Percentiles rank a stretch among this genome's conserved stretches.
Conservation (phyloP, 2,113 vertebrate genomes). For the Casuarius casuarius region DNA sequence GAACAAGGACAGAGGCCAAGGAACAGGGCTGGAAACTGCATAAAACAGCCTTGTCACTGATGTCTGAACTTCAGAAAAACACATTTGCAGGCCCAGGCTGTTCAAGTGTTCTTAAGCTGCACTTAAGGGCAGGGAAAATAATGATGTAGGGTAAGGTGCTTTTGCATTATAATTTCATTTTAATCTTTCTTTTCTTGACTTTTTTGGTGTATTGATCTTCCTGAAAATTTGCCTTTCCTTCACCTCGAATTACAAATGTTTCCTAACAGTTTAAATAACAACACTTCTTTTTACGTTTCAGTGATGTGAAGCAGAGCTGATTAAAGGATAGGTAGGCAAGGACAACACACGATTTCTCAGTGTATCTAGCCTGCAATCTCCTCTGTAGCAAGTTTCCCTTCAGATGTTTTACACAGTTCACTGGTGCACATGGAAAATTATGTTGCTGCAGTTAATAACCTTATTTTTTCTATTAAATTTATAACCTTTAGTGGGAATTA, state of each 20-base stretch:
- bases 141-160: background rate
- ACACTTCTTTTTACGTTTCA: background rate
- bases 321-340: slow-evolving; percentile 32
- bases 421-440: slow-evolving; percentile 63
- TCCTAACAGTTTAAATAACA: background rate
- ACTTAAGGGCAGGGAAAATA: background rate
- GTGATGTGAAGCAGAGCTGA: background rate
- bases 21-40: background rate
- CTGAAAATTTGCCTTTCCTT: background rate
- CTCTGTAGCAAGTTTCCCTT: slow-evolving; percentile 46
- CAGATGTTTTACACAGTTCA: slow-evolving; percentile 66
- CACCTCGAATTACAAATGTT: background rate
- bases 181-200: background rate
- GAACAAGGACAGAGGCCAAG: background rate
- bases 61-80: background rate
- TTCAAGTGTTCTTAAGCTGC: background rate
- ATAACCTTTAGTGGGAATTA: slow-evolving; percentile 33
- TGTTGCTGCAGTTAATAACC: slow-evolving; percentile 66
- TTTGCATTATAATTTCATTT: background rate
- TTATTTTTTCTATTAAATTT: slow-evolving; percentile 67
- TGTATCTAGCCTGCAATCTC: slow-evolving; percentile 6
- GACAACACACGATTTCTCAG: slow-evolving; percentile 13
- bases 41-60: background rate
- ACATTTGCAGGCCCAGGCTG: background rate
- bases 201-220: background rate